Conservation (phyloP, 2,797 vertebrate genomes). For the Chelonia mydas region DNA sequence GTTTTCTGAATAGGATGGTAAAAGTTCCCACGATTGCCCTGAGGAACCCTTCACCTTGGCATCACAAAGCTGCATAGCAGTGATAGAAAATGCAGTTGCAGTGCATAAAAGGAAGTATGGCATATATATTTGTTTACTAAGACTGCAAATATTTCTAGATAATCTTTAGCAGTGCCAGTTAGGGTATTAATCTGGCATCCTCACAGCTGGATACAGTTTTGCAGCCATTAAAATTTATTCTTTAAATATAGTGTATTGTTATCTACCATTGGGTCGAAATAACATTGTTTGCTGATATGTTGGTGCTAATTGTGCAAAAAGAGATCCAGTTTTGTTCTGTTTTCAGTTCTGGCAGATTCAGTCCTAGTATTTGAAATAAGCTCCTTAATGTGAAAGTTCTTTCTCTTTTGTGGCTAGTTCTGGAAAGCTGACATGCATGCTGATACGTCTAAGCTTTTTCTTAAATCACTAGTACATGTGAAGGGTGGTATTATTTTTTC, state of each 20-base stretch:
- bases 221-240: conserved; percentile 47
- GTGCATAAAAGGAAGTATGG: neutral
- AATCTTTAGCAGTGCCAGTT: neutral
- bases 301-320: conserved; percentile 72
- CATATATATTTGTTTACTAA: too few relatives aligned
- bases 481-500: neutral
- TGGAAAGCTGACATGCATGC: conserved; percentile 42
- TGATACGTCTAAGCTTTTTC: conserved; percentile 46
- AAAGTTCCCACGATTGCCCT: fast-evolving
- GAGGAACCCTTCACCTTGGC: neutral
- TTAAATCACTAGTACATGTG: conserved; percentile 49
- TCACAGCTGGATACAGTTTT: neutral
- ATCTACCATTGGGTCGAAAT: neutral
- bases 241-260: conserved; percentile 34
- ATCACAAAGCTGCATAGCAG: neutral
- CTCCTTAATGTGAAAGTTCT: conserved; percentile 56
- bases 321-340: conserved; percentile 72
- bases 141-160: neutral
- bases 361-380: conserved; percentile 61
- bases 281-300: neutral
- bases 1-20: fast-evolving
- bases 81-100: neutral
- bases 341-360: conserved; percentile 57
- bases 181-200: fast-evolving
- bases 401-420: conserved; percentile 35